phyloP scores from a whole-genome alignment of 2,113 vertebrate genomes.

The Phrynosoma blainvillii region DNA sequence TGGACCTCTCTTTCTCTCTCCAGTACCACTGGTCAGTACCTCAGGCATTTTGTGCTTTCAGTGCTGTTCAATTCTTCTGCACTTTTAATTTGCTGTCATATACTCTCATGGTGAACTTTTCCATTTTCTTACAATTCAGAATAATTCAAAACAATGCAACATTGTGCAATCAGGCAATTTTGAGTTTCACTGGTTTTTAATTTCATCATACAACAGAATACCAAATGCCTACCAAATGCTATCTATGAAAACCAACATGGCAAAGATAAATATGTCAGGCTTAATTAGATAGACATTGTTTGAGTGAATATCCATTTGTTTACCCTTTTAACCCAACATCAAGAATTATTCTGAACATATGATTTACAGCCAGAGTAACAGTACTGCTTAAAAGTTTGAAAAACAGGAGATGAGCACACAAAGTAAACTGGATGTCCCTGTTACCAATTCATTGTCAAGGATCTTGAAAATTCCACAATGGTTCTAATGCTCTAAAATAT shows the following conservation, averaged over 20 bases:
- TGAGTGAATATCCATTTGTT: constrained; percentile 37
- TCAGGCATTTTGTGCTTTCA: background rate
- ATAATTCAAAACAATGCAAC: no score
- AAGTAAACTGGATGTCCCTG: background rate
- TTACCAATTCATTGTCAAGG: constrained; percentile 1
- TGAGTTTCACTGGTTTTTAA: no score
- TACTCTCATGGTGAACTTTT: background rate
- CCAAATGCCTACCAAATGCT: background rate
- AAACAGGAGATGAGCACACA: background rate
- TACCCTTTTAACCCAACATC: background rate
- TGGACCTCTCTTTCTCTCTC: background rate
- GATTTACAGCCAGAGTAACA: background rate
- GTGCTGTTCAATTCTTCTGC: background rate
- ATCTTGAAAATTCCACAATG: background rate
- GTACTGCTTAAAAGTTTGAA: no score
- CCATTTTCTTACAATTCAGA: no score
- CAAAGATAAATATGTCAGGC: constrained; percentile 51
- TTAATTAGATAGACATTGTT: constrained; percentile 24
- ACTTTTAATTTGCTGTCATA: background rate
- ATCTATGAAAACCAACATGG: constrained; percentile 23
- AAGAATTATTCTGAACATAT: constrained; percentile 2
- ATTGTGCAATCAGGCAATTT: no score
- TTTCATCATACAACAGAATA: background rate
- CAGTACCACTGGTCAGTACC: background rate
- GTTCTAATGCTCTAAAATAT: no score